A percentile compares a stretch with the other conserved stretches of the same genome.
phyloP scores from a whole-genome alignment of 2,888 invertebrate genomes.

The Meghimatium bilineatum region DNA sequence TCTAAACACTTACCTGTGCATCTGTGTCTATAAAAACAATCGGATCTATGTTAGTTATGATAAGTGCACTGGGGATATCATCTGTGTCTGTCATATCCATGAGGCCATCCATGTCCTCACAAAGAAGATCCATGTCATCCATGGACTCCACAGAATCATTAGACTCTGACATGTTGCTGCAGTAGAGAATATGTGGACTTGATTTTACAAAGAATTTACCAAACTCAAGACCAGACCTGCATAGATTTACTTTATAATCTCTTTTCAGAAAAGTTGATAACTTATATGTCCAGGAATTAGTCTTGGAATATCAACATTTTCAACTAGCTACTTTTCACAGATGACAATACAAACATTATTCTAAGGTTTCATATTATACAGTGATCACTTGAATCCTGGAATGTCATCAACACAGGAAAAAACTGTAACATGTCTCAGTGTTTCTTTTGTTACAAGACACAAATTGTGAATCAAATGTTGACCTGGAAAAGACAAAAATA shows the following conservation, averaged over 20 bases:
- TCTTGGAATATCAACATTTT: neutral
- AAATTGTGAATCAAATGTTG: neutral
- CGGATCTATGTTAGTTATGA: constrained; percentile 70
- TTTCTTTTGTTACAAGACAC: neutral
- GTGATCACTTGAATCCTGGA: neutral
- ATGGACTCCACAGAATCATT: constrained; percentile 40
- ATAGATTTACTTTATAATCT: too few relatives aligned
- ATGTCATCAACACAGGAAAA: neutral
- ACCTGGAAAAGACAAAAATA: neutral
- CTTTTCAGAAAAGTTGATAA: neutral
- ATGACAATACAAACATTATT: neutral
- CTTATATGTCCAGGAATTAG: too few relatives aligned
- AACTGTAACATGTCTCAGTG: neutral
- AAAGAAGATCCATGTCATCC: constrained; percentile 43
- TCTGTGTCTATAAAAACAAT: constrained; percentile 65
- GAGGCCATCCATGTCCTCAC: constrained; percentile 39
- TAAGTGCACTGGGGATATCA: constrained; percentile 57
- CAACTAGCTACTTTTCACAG: neutral
- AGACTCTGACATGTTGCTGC: constrained; percentile 17
- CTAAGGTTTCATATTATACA: neutral
- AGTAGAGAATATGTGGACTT: neutral
- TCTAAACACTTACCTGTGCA: constrained; percentile 65
- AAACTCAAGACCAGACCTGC: neutral
- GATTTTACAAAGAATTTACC: neutral
- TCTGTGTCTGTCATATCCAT: constrained; percentile 46